Percentiles rank a stretch among this genome's conserved stretches.
Evolutionary conservation across 2,113 vertebrate species (phyloP).

Genomic region (Nanorana parkeri): DNA sequence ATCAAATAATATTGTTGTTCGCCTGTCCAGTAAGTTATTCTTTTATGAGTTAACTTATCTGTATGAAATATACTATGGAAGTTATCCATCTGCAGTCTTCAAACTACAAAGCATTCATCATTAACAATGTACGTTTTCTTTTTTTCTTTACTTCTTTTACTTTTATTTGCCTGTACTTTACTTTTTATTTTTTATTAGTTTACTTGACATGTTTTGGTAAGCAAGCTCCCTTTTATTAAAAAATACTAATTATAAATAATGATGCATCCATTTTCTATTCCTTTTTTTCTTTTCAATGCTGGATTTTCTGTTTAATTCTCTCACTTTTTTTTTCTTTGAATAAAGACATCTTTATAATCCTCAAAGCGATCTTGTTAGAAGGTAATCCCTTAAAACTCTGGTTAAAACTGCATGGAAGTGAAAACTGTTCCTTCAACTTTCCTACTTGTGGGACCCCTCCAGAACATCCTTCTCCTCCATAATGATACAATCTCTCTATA

Average conservation of each 20-base stretch:
- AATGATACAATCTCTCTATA: constrained; percentile 22
- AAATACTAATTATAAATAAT: not conserved
- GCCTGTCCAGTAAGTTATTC: constrained; percentile 86
- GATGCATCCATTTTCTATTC: not conserved
- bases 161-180: not conserved
- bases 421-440: constrained; percentile 25
- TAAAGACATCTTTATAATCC: constrained; percentile 67
- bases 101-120: not conserved
- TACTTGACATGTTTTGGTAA: too few relatives aligned
- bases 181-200: not conserved
- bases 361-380: constrained; percentile 68
- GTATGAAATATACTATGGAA: not conserved
- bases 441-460: constrained; percentile 29
- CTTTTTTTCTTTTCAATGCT: constrained; percentile 27
- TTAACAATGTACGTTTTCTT: not conserved
- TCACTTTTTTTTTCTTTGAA: constrained; percentile 60
- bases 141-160: not conserved
- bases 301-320: constrained; percentile 45
- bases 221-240: not conserved
- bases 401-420: constrained; percentile 59
- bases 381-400: constrained; percentile 61
- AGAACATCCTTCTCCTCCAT: not conserved
- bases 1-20: constrained; percentile 90
- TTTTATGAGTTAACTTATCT: not conserved
- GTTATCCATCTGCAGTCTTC: not conserved